Evolutionary conservation across 64 coral and sea anemone species (phyloP), one percentile per base, ranked within the genome.

Genomic region (Stichodactyla mertensii): DNA sequence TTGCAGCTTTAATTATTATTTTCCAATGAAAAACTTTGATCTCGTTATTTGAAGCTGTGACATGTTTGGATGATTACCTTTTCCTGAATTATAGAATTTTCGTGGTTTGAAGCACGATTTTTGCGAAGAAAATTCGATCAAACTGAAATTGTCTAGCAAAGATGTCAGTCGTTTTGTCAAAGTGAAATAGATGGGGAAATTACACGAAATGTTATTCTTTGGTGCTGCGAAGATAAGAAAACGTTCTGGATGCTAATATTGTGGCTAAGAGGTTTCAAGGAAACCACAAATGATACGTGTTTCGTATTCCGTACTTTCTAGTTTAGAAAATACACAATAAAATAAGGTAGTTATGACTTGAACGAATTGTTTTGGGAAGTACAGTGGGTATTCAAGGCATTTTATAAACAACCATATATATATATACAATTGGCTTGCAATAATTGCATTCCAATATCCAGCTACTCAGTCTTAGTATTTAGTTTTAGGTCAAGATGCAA

Each of bases 131-230:
- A 13, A 8, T 74, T 74, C 4, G 69, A 0, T 13, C 7, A 14
- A 31, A 74, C 22, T 9, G 69, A 74, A 74, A 14, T 26, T 31
- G 69, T 74, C 69, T 74, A 74, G 1, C 12, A 31, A 27, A 26
- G 2, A 10, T 74, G 69, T 74, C 69, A 74, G 14, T 58, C 56
- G 56, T 58, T 11, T 58, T 58, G 56, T 9, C 24, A 74, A 74
- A 74, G 22, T 31, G 69, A 74, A 74, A 74, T 74, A 74, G 69
- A 74, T n/a, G 23, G 69, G 69, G 69, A 74, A 74, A 7, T 74
- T 74, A 27, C 0, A 27, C 12, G 4, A 11, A 11, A 74, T 9
- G 27, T 4, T 13, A 27, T 31, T 18, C n/a, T 27, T 1, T 27
- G 28, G 28, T 31, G 0, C 28, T 31, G 28, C 28, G 56, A 31